Evolutionary conservation across 23 tunicate species (phyloP).

Genomic region (Halocynthia aurantium): DNA sequence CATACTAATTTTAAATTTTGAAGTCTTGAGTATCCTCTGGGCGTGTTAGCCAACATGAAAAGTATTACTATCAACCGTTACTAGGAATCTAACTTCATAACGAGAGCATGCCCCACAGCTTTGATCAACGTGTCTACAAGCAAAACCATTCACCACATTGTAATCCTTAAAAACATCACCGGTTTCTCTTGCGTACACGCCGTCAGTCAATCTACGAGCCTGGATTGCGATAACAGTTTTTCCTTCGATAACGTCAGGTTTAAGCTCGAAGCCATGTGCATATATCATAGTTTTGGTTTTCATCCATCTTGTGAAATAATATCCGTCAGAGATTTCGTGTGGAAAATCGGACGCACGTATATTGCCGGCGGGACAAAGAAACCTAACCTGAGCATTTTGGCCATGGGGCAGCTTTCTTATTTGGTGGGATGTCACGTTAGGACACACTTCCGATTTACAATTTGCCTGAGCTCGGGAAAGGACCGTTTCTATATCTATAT

Average conservation of each 20-base stretch:
- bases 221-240: conserved; percentile 4
- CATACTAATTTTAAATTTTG: too few species aligned
- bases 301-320: conserved; percentile 22
- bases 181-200: conserved; percentile 40
- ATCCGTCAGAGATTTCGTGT: conserved; percentile 38
- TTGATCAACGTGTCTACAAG: conserved; percentile 63
- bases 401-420: conserved; percentile 26
- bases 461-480: conserved; percentile 12
- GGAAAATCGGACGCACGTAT: conserved; percentile 56
- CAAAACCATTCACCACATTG: conserved; percentile 42
- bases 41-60: too few species aligned
- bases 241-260: not conserved
- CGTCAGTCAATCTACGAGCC: not conserved
- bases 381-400: conserved; percentile 46
- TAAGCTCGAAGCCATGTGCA: too few species aligned
- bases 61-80: too few species aligned
- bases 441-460: conserved; percentile 53
- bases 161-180: conserved; percentile 67
- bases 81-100: conserved; percentile 66
- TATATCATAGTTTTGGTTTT: not conserved
- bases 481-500: conserved; percentile 17
- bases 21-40: too few species aligned
- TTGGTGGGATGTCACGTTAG: conserved; percentile 36
- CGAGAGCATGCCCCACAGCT: conserved; percentile 30
- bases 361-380: conserved; percentile 60